phyloP scores from a whole-genome alignment of 2,113 vertebrate genomes.

The Castor canadensis region DNA sequence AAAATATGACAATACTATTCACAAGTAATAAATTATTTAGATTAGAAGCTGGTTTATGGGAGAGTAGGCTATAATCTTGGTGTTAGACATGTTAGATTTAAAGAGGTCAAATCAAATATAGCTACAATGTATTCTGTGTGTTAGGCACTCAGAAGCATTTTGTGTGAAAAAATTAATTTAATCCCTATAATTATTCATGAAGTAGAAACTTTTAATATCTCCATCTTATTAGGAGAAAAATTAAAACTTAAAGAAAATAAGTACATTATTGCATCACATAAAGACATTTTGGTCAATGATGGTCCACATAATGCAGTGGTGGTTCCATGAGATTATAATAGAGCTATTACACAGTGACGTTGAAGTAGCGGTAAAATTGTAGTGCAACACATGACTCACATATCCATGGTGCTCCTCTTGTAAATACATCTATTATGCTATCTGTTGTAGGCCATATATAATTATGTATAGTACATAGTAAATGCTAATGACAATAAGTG shows the following conservation, averaged over 20 bases:
- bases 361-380: not conserved
- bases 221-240: not conserved
- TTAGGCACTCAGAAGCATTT: not conserved
- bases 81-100: not conserved
- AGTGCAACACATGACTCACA: not conserved
- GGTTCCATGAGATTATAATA: not conserved
- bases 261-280: too few species aligned
- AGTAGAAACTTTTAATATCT: not conserved
- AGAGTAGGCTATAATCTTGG: not conserved
- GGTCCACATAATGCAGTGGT: not conserved
- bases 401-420: not conserved
- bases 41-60: not conserved
- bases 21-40: not conserved
- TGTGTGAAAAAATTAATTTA: not conserved
- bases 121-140: not conserved
- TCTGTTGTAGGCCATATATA: not conserved
- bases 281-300: not conserved
- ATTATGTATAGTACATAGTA: not conserved
- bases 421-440: not conserved
- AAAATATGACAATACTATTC: not conserved
- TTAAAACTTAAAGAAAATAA: slow-evolving; percentile 14
- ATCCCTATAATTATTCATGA: not conserved
- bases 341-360: not conserved
- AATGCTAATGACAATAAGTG: not conserved
- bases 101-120: not conserved